phyloP scores from a whole-genome alignment of 2,888 invertebrate species.

The Hipparchia semele region DNA sequence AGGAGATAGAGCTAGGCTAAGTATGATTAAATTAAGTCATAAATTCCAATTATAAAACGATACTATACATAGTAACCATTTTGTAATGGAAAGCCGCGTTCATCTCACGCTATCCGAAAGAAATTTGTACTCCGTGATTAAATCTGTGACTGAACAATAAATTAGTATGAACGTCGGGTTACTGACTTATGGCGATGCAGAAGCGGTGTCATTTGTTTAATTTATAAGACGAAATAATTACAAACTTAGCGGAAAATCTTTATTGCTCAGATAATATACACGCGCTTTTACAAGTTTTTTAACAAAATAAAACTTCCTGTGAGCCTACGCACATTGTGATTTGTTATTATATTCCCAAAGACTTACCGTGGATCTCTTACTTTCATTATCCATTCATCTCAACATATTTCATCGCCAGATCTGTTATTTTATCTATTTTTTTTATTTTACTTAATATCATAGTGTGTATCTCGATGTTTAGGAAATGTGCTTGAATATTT shows the following conservation, averaged over 20 bases:
- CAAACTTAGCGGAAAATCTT: not conserved
- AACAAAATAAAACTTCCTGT: not conserved
- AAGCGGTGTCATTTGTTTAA: slow-evolving; percentile 8
- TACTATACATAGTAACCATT: slow-evolving; percentile 36
- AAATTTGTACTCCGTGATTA: slow-evolving; percentile 36
- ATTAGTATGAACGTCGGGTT: slow-evolving; percentile 23
- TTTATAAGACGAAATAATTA: slow-evolving; percentile 3
- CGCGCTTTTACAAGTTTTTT: not conserved
- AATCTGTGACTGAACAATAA: slow-evolving; percentile 36
- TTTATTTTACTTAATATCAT: no score
- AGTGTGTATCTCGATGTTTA: no score
- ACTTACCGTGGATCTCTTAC: no score
- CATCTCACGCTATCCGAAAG: slow-evolving; percentile 41
- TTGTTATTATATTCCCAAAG: no score
- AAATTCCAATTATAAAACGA: slow-evolving; percentile 29
- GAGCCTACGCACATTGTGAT: no score
- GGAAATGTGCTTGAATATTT: no score
- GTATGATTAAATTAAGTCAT: slow-evolving; percentile 27
- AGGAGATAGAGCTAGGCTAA: not conserved
- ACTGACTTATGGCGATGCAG: slow-evolving; percentile 13
- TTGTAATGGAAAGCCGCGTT: slow-evolving; percentile 42
- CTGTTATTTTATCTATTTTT: no score
- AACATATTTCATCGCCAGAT: no score
- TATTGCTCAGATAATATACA: not conserved
- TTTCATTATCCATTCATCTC: no score